Base-by-base conservation (phyloP, 2,113 vertebrate genomes). In the Rhea americana region DNA sequence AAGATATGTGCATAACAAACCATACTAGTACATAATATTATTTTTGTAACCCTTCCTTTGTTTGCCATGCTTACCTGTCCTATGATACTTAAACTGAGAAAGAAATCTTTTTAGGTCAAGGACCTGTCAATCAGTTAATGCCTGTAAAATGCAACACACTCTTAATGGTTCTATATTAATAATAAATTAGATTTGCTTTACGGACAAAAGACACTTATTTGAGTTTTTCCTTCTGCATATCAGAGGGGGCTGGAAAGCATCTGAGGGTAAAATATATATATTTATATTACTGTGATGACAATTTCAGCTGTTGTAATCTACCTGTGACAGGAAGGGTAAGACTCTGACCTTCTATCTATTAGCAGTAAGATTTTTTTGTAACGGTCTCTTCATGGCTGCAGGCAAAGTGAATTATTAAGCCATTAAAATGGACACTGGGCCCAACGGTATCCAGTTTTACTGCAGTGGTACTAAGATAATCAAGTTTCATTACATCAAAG, bases 401-500 rank as follows among this genome's bases (percentile, higher is more conserved):
- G 82, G 71, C 41, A 93, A 93, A 94, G 68, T 37, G 35, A 90
- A 91, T 84, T 65, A 78, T 20, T 53, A 77, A 87, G 93, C 74
- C 56, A 78, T 96, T 87, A 75, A 73, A 93, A 91, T 37, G 73
- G 75, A 85, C n/a, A 50, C 2, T 10, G 37, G n/a, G 13, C 24
- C 47, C 59, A 94, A 25, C 43, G 47, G 65, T 30, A 77, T 85
- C 72, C 87, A 48, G 76, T 86, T 94, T 93, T 61, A 91, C 86
- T 58, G 53, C 6, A 47, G 51, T 35, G 14, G 35, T 90, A 68
- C 79, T 94, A 91, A 67, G 39, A 87, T 77, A 89, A 93, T 95
- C 87, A 95, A 61, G 93, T 94, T 97, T 96, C 78, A 89, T 90
- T 74, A 76, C 81, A 95, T 77, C 72, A 91, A 95, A 96, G 91